These are phyloP conservation scores for Micromys minutus DNA, from an alignment of 2,113 vertebrate species.

Conservation along the genomic window DNA sequence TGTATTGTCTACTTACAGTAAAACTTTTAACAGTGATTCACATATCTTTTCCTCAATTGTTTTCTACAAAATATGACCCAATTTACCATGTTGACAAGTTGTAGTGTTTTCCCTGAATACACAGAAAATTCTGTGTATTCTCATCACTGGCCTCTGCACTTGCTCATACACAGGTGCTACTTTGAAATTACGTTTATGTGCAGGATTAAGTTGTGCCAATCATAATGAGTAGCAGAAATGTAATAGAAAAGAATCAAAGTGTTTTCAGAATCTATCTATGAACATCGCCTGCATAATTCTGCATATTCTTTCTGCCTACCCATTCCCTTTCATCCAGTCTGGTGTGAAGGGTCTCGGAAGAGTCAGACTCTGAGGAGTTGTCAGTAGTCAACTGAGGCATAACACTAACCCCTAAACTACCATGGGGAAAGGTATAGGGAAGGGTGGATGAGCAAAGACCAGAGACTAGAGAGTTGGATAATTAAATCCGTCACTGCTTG, in stretches of 20 bases:
- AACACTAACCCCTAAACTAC: neutral
- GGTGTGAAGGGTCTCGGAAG: neutral
- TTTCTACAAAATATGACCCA: neutral
- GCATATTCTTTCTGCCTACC: neutral
- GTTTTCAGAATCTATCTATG: neutral
- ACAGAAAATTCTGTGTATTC: neutral
- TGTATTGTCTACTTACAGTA: neutral
- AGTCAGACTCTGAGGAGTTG: neutral
- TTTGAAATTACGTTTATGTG: neutral
- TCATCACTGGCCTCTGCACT: fast-evolving
- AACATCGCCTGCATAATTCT: neutral
- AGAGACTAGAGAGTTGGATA: neutral
- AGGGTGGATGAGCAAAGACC: neutral
- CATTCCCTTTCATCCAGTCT: neutral
- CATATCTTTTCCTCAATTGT: neutral
- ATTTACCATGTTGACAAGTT: neutral
- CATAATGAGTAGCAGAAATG: neutral
- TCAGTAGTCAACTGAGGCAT: neutral
- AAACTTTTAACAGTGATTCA: neutral
- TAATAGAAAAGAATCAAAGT: neutral
- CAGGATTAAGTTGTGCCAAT: neutral
- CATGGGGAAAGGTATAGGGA: neutral
- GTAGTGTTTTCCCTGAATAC: neutral
- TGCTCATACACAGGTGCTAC: fast-evolving
- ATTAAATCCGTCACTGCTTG: neutral